A percentile compares a stretch with the other conserved stretches of the same genome.
phyloP scores from a whole-genome alignment of 2,113 vertebrate species.

The Centropus unirufus region DNA sequence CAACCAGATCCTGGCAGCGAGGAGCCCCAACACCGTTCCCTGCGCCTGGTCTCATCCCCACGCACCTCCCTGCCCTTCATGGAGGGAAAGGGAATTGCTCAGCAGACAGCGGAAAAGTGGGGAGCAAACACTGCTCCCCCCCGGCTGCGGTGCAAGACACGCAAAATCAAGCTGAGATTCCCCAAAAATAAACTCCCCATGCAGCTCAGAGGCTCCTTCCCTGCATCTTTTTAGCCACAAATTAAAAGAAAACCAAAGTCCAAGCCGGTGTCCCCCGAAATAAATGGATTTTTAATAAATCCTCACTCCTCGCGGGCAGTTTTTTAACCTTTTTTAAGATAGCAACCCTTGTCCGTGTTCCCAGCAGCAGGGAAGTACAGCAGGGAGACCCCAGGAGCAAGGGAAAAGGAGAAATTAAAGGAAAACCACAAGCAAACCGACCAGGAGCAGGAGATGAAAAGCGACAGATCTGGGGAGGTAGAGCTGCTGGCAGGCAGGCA shows the following conservation, averaged over 20 bases:
- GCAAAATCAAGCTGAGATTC: fast-evolving
- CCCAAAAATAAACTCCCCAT: background rate
- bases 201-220: background rate
- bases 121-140: background rate
- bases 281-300: background rate
- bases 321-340: background rate
- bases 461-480: constrained; percentile 2
- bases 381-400: background rate
- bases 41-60: fast-evolving
- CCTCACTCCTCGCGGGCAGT: background rate
- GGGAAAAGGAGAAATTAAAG: background rate
- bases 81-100: background rate
- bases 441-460: constrained; percentile 5
- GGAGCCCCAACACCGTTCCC: fast-evolving
- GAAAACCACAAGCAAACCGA: background rate
- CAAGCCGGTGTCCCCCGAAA: background rate
- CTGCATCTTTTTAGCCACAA: background rate
- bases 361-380: background rate
- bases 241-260: background rate
- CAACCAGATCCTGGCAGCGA: background rate
- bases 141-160: fast-evolving
- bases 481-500: constrained; percentile 45
- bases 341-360: background rate
- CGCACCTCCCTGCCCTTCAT: fast-evolving
- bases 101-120: fast-evolving